Evolutionary conservation across 2,797 vertebrate genomes (phyloP).

Genomic region (Ibycter americanus): DNA sequence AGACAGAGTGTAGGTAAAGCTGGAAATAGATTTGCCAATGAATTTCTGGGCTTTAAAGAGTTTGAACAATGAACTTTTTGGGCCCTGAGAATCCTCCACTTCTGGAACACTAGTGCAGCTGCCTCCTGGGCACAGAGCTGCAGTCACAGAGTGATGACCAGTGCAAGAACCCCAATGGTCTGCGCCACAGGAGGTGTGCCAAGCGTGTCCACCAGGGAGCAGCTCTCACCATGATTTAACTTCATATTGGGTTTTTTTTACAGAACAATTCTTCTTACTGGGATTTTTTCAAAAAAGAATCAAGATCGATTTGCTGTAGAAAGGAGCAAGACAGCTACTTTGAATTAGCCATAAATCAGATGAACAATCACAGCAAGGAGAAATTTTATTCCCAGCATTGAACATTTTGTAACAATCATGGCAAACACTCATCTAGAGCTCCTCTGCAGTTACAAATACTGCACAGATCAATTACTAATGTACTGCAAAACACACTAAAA

Average conservation of each 20-base stretch:
- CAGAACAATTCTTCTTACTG: not conserved
- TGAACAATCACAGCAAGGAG: constrained; percentile 27
- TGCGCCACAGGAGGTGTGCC: not conserved
- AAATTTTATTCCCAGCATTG: constrained; percentile 32
- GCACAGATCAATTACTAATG: constrained; percentile 48
- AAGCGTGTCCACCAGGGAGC: not conserved
- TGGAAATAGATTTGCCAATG: not conserved
- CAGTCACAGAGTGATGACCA: not conserved
- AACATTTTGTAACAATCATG: constrained; percentile 45
- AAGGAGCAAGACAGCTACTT: not conserved
- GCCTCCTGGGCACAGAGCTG: not conserved
- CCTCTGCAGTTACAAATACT: constrained; percentile 29
- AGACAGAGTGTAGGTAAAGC: not conserved
- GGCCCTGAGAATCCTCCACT: not conserved
- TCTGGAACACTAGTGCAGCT: not conserved
- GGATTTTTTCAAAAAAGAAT: not conserved
- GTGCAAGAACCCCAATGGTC: not conserved
- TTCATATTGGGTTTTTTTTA: not conserved
- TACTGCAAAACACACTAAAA: constrained; percentile 37
- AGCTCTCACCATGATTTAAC: not conserved
- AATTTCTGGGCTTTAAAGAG: not conserved
- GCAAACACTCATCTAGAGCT: constrained; percentile 30
- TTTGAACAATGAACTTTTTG: accelerated
- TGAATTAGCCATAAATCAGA: constrained; percentile 13
- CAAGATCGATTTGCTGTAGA: constrained; percentile 9